A percentile compares a stretch with the other conserved stretches of the same genome.
phyloP scores from a whole-genome alignment of 1,140 invertebrate genomes.

The Aphidius ervi region DNA sequence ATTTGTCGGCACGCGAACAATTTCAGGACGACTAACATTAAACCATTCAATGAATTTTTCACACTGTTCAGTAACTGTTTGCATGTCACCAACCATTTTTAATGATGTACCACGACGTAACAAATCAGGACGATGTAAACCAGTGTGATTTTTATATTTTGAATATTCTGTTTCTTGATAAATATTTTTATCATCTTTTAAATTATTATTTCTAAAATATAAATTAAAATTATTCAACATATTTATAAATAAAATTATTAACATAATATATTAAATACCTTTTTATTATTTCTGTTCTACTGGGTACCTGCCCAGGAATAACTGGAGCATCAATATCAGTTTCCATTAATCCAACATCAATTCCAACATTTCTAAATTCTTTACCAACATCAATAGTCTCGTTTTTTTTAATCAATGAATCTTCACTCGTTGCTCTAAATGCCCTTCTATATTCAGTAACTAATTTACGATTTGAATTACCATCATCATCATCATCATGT shows the following conservation, averaged over 20 bases:
- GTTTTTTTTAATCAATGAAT: slow-evolving; percentile 24
- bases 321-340: slow-evolving; percentile 21
- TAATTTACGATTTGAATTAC: slow-evolving; percentile 8
- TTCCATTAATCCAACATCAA: slow-evolving; percentile 27
- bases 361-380: neutral
- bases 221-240: neutral
- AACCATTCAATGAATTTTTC: slow-evolving; percentile 55
- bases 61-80: slow-evolving; percentile 52
- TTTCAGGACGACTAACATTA: slow-evolving; percentile 45
- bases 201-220: slow-evolving; percentile 26
- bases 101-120: slow-evolving; percentile 52
- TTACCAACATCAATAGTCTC: neutral
- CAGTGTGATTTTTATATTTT: slow-evolving; percentile 41
- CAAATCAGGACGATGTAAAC: slow-evolving; percentile 46
- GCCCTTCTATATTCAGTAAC: slow-evolving; percentile 44
- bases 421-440: slow-evolving; percentile 37
- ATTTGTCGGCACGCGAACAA: slow-evolving; percentile 46
- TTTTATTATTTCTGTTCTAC: slow-evolving; percentile 24
- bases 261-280: slow-evolving; percentile 24
- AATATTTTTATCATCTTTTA: slow-evolving; percentile 36
- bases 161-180: slow-evolving; percentile 44
- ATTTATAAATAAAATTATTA: neutral
- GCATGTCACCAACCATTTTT: slow-evolving; percentile 54
- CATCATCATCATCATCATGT: slow-evolving; percentile 23
- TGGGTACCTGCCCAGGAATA: slow-evolving; percentile 13